A percentile compares a stretch with the other conserved stretches of the same genome.
phyloP scores from a whole-genome alignment of 1,140 invertebrate species.

The Drusus annulatus region DNA sequence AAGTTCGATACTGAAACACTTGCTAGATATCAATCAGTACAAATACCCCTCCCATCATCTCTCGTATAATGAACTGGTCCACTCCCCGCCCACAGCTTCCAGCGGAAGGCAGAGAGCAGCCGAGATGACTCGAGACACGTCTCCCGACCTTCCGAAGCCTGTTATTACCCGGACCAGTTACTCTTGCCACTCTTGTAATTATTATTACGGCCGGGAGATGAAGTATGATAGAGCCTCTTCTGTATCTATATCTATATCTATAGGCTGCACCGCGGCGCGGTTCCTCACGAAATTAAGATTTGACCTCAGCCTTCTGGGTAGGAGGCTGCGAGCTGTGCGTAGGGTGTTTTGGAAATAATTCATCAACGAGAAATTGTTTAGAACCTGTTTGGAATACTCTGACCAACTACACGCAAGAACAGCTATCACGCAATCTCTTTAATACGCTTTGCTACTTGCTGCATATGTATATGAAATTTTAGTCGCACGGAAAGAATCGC shows the following conservation, averaged over 20 bases:
- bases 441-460: too few species aligned
- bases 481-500: too few species aligned
- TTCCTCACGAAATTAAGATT: constrained; percentile 38
- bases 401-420: too few species aligned
- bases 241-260: too few species aligned
- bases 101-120: not conserved
- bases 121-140: constrained; percentile 9
- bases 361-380: too few species aligned
- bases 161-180: constrained; percentile 18
- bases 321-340: not conserved
- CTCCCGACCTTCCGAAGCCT: constrained; percentile 12
- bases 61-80: not conserved
- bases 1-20: too few species aligned
- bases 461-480: too few species aligned
- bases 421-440: too few species aligned
- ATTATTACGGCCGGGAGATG: not conserved
- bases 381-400: too few species aligned
- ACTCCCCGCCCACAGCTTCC: constrained; percentile 15
- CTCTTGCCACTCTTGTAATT: not conserved
- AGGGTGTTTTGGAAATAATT: too few species aligned
- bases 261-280: not conserved
- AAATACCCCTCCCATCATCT: too few species aligned
- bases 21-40: too few species aligned
- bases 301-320: constrained; percentile 22
- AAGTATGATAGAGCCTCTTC: not conserved